Evolutionary conservation across 2,113 vertebrate genomes (phyloP).

Genomic region (Prinia subflava): DNA sequence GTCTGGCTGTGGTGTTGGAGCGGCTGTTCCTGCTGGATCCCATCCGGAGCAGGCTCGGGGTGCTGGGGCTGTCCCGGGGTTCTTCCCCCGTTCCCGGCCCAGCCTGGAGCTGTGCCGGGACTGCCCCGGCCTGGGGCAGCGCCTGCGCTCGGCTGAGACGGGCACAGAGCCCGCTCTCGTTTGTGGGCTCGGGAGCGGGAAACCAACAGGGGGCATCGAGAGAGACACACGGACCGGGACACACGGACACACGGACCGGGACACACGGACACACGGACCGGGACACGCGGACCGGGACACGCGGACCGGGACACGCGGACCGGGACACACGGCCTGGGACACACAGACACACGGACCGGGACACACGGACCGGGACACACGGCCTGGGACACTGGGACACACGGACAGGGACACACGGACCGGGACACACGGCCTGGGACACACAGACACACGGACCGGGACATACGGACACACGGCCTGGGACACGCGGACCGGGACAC

Average conservation of each 20-base stretch:
- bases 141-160: background rate
- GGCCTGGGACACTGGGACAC: too few species aligned
- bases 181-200: background rate
- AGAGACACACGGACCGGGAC: too few species aligned
- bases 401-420: fast-evolving
- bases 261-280: fast-evolving
- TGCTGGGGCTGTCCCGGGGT: background rate
- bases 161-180: background rate
- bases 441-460: too few species aligned
- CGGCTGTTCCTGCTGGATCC: background rate
- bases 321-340: too few species aligned
- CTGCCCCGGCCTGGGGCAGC: background rate
- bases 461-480: too few species aligned
- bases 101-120: background rate
- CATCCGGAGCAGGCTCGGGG: background rate
- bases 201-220: background rate
- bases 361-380: fast-evolving
- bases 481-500: too few species aligned
- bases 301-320: fast-evolving
- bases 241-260: fast-evolving
- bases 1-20: background rate
- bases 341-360: too few species aligned
- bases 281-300: fast-evolving
- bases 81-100: background rate
- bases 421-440: too few species aligned